Conservation (phyloP, 2,797 vertebrate species). For the Anguilla marmorata region DNA sequence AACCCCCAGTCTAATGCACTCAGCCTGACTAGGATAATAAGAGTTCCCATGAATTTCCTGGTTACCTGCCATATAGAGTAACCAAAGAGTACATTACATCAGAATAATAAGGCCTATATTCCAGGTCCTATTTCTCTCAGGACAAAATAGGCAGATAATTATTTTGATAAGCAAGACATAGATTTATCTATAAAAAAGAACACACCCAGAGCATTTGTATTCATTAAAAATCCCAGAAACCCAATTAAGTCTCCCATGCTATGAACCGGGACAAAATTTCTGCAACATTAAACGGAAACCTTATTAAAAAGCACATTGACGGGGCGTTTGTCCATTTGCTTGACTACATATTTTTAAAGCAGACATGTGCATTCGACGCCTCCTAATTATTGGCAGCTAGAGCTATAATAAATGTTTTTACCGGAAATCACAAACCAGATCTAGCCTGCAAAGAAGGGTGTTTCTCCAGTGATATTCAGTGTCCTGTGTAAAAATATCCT, state of each 20-base stretch:
- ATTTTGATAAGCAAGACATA: neutral
- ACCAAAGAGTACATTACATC: neutral
- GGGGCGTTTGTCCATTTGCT: neutral
- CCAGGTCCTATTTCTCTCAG: neutral
- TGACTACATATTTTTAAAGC: neutral
- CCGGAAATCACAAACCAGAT: neutral
- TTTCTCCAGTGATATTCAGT: conserved; percentile 10
- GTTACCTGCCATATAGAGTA: neutral
- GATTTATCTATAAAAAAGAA: neutral
- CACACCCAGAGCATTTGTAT: neutral
- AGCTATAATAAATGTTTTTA: neutral
- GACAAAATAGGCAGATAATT: neutral
- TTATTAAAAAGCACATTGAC: neutral
- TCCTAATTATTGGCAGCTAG: neutral
- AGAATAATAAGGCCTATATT: neutral
- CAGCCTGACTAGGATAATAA: neutral
- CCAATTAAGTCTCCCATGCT: conserved; percentile 6
- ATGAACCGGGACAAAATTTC: neutral
- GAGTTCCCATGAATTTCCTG: neutral
- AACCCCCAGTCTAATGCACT: neutral
- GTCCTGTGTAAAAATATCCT: conserved; percentile 62
- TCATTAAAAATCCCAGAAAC: neutral
- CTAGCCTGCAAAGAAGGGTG: neutral
- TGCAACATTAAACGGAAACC: neutral
- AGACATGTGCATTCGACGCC: conserved; percentile 26